phyloP scores from a whole-genome alignment of 1,140 invertebrate genomes.

The Leptinotarsa undecemlineata region DNA sequence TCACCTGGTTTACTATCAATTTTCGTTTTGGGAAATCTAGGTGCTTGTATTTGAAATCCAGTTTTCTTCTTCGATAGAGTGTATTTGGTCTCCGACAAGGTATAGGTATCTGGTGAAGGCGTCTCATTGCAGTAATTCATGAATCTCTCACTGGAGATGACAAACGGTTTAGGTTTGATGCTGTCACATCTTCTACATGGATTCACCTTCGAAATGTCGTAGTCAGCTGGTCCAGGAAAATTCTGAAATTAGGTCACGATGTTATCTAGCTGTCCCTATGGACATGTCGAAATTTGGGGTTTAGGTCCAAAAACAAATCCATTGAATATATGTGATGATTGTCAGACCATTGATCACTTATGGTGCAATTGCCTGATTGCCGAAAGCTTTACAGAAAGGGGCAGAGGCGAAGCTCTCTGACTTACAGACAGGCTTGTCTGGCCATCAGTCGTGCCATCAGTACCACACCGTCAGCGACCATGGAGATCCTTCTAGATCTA shows the following conservation, averaged over 20 bases:
- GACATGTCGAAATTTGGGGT: no score
- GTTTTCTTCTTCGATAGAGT: slow-evolving; percentile 5
- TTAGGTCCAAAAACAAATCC: no score
- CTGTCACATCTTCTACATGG: slow-evolving; percentile 5
- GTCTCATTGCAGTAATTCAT: not conserved
- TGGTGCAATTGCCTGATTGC: no score
- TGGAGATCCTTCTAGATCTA: no score
- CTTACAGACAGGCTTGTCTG: no score
- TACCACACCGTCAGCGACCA: no score
- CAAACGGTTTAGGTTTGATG: slow-evolving; percentile 31
- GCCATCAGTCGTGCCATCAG: no score
- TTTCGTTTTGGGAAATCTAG: slow-evolving; percentile 26
- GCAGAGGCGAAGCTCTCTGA: no score
- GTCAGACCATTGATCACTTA: no score
- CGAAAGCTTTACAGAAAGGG: no score
- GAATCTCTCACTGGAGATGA: slow-evolving; percentile 24
- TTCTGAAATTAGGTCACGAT: not conserved
- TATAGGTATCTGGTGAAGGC: slow-evolving; percentile 11
- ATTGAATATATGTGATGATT: no score
- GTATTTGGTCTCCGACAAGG: slow-evolving; percentile 9
- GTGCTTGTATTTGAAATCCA: slow-evolving; percentile 1
- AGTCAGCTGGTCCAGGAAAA: slow-evolving; percentile 28
- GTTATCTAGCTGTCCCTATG: no score
- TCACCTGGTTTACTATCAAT: slow-evolving; percentile 7
- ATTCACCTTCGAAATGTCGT: slow-evolving; percentile 12